Percentiles rank a stretch among this genome's conserved stretches.
Evolutionary conservation across 1,140 invertebrate genomes (phyloP).

Genomic region (Macrocentrus cingulum): DNA sequence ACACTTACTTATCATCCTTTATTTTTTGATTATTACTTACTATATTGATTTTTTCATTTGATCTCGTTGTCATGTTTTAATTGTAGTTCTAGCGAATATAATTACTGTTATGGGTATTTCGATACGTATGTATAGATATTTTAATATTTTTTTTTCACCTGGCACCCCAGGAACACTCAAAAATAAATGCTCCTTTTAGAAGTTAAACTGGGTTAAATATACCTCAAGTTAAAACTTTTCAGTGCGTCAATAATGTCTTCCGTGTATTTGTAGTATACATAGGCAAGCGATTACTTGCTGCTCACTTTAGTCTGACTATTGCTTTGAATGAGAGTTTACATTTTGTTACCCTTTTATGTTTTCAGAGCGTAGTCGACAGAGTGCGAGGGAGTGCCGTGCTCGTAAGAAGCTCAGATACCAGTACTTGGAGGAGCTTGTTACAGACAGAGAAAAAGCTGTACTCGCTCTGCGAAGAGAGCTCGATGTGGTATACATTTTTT

Average conservation of each 20-base stretch:
- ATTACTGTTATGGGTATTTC: too few species aligned
- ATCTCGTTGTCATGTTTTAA: too few species aligned
- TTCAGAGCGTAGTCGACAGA: constrained; percentile 91
- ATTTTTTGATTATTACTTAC: too few species aligned
- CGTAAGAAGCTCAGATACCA: constrained; percentile 96
- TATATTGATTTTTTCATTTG: too few species aligned
- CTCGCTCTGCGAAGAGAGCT: constrained; percentile 85
- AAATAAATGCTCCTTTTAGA: not conserved
- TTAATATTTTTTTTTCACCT: too few species aligned
- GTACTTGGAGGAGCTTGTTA: constrained; percentile 94
- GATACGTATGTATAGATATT: too few species aligned
- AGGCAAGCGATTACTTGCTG: not conserved
- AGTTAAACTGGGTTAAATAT: not conserved
- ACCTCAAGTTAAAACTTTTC: not conserved
- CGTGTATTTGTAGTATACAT: not conserved
- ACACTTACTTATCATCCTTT: constrained; percentile 4
- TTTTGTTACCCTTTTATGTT: constrained; percentile 38
- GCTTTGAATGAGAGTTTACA: not conserved
- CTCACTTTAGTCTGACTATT: not conserved
- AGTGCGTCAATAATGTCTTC: not conserved
- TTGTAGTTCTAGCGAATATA: too few species aligned
- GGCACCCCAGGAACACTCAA: not conserved
- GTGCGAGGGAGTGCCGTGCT: constrained; percentile 94
- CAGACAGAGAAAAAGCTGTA: constrained; percentile 92
- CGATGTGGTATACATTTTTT: constrained; percentile 72